phyloP scores from a whole-genome alignment of 2,888 invertebrate species.

The Iphiclides podalirius region DNA sequence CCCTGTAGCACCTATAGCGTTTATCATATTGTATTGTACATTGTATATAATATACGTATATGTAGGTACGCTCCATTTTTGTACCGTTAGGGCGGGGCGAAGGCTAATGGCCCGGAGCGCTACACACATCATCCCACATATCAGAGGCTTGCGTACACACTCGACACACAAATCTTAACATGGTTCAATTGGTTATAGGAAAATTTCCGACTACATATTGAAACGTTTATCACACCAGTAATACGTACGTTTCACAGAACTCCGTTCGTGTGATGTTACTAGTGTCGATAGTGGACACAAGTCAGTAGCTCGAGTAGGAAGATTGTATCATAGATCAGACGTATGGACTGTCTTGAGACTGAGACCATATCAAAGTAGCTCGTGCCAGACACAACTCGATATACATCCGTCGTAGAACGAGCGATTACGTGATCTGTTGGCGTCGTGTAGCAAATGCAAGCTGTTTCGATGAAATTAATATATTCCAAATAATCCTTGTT shows the following conservation, averaged over 20 bases:
- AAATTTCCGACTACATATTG: background rate
- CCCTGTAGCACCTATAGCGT: conserved; percentile 64
- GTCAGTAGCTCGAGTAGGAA: conserved; percentile 74
- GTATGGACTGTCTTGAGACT: conserved; percentile 78
- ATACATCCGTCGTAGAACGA: conserved; percentile 72
- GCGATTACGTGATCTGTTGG: conserved; percentile 42
- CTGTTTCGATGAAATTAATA: conserved; percentile 49
- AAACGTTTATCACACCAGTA: background rate
- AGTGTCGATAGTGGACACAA: conserved; percentile 60
- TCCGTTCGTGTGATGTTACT: background rate
- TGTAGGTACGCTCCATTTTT: conserved; percentile 69
- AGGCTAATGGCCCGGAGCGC: conserved; percentile 57
- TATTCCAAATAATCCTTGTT: conserved; percentile 63
- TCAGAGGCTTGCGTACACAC: conserved; percentile 70
- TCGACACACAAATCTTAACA: conserved; percentile 40
- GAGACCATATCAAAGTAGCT: conserved; percentile 78
- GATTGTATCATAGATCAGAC: conserved; percentile 74
- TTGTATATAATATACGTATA: conserved; percentile 75
- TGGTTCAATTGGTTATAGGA: background rate
- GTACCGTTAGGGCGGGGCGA: conserved; percentile 58
- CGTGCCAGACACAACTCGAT: conserved; percentile 51
- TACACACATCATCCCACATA: conserved; percentile 78
- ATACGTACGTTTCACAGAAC: background rate
- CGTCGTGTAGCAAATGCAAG: conserved; percentile 42
- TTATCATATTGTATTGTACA: conserved; percentile 73